Evolutionary conservation across 2,888 invertebrate genomes (phyloP), one percentile per base, ranked within the genome.

Genomic region (Netelia fuscicornis): DNA sequence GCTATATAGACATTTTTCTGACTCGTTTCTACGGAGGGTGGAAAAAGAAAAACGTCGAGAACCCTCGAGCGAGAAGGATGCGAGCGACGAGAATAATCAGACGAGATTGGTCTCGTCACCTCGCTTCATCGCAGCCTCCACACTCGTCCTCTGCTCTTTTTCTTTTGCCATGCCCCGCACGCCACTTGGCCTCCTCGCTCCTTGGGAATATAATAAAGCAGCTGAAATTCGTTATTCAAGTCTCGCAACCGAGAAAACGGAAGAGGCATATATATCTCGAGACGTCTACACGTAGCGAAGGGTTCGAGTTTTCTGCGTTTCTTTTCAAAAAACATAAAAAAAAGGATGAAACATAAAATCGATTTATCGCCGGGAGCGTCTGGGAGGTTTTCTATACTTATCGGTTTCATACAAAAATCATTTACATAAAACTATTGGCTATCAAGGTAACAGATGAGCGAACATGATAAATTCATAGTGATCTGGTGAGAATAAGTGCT

Each of bases 171-270:
- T 42, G 74, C n/a, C 42, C 42, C 25, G 13, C 30, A 42, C 25
- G 37, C 67, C 25, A 54, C 37, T 65, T 54, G 48, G 30, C 54
- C 71, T 42, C 56, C 64, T 17, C 54, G 37, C 37, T 58, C 70
- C 52, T 58, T 42, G 62, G 44, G 58, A 77, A 77, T 72, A 76
- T 72, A 68, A 75, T 76, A 71, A 84, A 67, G 54, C n/a, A 13
- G 10, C 25, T 44, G 71, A 81, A 81, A 84, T 84, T 84, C 80
- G 84, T 77, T 84, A 84, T 80, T 80, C 84, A 72, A 25, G 76
- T 72, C 72, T 56, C 62, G 76, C 25, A 67, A n/a, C 8, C 64
- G 23, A 44, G 56, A 64, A 11, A 58, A 25, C 30, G 44, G 62
- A 67, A 80, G 71, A 30, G 20, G 60, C 13, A 30, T 13, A n/a